Percentiles rank a stretch among this genome's conserved stretches.
Evolutionary conservation across 2,797 vertebrate species (phyloP).

Genomic region (Rachycentron canadum): DNA sequence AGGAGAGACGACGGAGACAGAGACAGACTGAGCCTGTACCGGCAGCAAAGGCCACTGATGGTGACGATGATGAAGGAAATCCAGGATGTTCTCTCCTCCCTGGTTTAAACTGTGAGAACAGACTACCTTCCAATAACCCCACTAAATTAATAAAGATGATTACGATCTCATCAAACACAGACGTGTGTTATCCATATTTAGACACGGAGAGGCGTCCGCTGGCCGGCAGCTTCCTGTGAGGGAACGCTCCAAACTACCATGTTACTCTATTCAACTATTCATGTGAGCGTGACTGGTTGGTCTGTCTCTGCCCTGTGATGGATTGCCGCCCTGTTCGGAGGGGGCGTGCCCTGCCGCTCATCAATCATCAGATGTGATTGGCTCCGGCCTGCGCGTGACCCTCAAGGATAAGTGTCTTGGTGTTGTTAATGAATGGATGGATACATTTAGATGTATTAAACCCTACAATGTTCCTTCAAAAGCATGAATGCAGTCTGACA

Average conservation of each 20-base stretch:
- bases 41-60: conserved; percentile 11
- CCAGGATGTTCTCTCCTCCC: background rate
- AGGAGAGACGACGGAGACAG: conserved; percentile 11
- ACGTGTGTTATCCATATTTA: background rate
- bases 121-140: background rate
- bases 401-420: background rate
- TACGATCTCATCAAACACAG: background rate
- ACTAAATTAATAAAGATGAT: background rate
- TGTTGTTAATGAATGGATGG: background rate
- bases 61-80: conserved; percentile 14
- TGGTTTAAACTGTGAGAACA: conserved; percentile 10
- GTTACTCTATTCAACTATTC: too few relatives aligned
- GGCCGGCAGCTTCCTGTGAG: background rate
- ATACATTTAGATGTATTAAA: background rate
- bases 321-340: background rate
- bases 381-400: background rate
- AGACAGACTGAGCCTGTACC: conserved; percentile 2
- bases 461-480: background rate
- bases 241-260: too few relatives aligned
- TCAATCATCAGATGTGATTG: background rate
- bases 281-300: too few relatives aligned
- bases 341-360: background rate
- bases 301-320: background rate
- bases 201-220: background rate
- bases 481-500: background rate